Percentiles rank a stretch among this genome's conserved stretches.
Evolutionary conservation across 2,888 invertebrate species (phyloP).

Genomic region (Chloroclystis v-ata): DNA sequence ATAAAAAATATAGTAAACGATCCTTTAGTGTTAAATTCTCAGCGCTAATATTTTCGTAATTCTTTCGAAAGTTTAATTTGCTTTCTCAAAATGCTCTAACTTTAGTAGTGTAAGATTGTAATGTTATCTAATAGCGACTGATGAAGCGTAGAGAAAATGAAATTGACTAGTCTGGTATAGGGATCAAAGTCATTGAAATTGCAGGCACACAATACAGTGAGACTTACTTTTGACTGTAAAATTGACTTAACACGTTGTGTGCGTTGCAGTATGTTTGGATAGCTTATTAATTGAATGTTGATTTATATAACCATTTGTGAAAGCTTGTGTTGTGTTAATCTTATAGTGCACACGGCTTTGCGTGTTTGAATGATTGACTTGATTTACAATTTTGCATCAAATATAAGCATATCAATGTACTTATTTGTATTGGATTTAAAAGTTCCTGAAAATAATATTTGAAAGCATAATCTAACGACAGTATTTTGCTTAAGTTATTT

Average conservation of each 20-base stretch:
- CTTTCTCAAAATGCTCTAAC: background rate
- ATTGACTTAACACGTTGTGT: background rate
- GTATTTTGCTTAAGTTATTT: too few species aligned
- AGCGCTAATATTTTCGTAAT: too few species aligned
- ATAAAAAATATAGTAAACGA: too few species aligned
- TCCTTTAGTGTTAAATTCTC: too few species aligned
- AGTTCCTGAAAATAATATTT: background rate
- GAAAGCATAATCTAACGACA: too few species aligned
- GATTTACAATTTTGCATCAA: background rate
- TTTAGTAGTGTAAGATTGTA: constrained; percentile 18
- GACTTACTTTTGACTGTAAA: background rate
- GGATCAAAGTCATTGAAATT: constrained; percentile 21
- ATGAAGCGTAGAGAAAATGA: constrained; percentile 13
- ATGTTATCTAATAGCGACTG: constrained; percentile 19
- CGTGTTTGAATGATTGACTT: constrained; percentile 9
- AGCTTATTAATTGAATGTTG: constrained; percentile 4
- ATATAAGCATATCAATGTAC: background rate
- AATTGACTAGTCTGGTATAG: constrained; percentile 24
- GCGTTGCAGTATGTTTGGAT: constrained; percentile 4
- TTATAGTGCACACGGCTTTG: constrained; percentile 6
- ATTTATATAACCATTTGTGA: background rate
- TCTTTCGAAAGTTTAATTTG: too few species aligned
- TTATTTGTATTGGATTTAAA: background rate
- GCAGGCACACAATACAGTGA: constrained; percentile 4
- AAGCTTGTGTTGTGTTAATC: constrained; percentile 10